phyloP scores from a whole-genome alignment of 2,113 vertebrate genomes.

The Eonycteris spelaea region DNA sequence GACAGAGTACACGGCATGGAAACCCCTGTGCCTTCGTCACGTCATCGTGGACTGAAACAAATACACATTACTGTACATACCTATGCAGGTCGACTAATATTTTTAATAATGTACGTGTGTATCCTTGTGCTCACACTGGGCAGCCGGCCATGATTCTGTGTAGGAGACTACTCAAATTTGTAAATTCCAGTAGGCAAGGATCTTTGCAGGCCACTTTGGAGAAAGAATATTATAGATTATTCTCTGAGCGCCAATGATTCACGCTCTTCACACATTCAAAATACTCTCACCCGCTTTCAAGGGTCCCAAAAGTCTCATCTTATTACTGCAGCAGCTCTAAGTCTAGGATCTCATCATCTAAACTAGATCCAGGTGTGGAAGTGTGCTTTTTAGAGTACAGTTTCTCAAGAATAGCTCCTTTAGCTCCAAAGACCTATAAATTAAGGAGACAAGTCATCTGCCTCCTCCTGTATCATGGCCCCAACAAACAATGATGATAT shows the following conservation, averaged over 20 bases:
- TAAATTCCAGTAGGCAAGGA: not conserved
- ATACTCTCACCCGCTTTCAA: not conserved
- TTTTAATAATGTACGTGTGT: not conserved
- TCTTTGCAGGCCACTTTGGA: not conserved
- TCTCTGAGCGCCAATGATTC: not conserved
- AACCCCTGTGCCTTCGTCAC: not conserved
- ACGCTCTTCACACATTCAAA: not conserved
- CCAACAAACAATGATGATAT: too few relatives aligned
- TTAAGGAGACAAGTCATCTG: not conserved
- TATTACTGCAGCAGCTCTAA: not conserved
- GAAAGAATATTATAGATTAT: not conserved
- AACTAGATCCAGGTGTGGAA: not conserved
- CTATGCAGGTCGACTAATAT: not conserved
- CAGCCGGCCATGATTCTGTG: not conserved
- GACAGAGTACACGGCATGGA: too few relatives aligned
- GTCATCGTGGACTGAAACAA: not conserved
- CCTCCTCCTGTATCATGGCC: not conserved
- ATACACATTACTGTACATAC: not conserved
- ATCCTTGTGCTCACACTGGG: not conserved
- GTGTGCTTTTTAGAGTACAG: not conserved
- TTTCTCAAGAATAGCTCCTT: not conserved
- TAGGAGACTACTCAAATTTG: not conserved
- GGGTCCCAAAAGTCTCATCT: not conserved
- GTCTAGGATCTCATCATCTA: not conserved
- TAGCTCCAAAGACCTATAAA: not conserved